These are phyloP conservation scores for Platygyra sinensis DNA, from an alignment of 64 coral and sea anemone genomes.

Conservation along the genomic window DNA sequence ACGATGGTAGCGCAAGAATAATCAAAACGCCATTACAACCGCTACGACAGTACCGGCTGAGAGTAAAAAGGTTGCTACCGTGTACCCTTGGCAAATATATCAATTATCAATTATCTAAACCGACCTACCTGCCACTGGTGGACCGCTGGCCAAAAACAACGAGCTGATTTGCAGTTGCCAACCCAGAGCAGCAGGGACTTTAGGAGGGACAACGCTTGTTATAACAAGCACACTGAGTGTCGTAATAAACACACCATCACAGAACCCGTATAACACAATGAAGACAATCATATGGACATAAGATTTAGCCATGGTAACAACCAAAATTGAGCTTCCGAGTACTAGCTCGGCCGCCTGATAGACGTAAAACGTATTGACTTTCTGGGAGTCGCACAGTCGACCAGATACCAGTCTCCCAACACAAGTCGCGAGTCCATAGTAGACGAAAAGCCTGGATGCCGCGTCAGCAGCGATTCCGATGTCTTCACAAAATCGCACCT, in stretches of 20 bases:
- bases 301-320: conserved; percentile 1
- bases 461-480: conserved; percentile 2
- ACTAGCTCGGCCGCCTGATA: conserved; percentile 7
- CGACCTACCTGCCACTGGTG: neutral
- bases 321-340: neutral
- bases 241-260: neutral
- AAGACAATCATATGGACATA: neutral
- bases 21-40: too few relatives aligned
- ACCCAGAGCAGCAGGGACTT: neutral
- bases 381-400: neutral
- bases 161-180: conserved; percentile 5
- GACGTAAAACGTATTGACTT: neutral
- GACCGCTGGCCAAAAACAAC: neutral
- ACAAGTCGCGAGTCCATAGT: neutral
- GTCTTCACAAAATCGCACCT: conserved; percentile 28
- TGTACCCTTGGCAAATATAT: too few relatives aligned
- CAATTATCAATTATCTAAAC: too few relatives aligned
- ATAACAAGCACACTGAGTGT: neutral
- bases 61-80: too few relatives aligned
- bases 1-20: too few relatives aligned
- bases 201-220: neutral
- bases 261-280: neutral
- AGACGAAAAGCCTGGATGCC: neutral
- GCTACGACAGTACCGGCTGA: too few relatives aligned
- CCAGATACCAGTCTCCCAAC: neutral